These are phyloP conservation scores for Siphamia tubifer DNA, from an alignment of 2,113 vertebrate species.

Conservation along the genomic window DNA sequence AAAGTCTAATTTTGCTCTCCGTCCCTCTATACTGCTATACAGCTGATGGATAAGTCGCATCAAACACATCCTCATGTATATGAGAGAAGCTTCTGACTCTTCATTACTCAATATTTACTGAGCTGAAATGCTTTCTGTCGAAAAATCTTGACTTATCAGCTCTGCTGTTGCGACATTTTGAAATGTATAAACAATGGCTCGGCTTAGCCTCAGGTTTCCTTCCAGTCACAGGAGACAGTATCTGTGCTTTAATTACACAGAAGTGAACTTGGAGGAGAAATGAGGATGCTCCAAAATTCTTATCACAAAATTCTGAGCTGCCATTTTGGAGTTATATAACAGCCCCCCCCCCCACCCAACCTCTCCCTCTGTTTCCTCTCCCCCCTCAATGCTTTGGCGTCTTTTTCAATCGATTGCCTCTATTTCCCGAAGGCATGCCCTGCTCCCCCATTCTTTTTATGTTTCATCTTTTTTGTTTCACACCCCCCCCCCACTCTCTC, in stretches of 20 bases:
- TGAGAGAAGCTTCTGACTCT: constrained; percentile 2
- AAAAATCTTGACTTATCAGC: background rate
- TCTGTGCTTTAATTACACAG: constrained; percentile 36
- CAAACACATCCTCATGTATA: background rate
- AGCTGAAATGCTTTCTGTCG: background rate
- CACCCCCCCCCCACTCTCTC: background rate
- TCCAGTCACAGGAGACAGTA: constrained; percentile 5
- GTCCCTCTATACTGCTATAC: background rate
- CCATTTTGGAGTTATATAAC: constrained; percentile 65
- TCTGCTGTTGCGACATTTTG: constrained; percentile 6
- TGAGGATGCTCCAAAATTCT: constrained; percentile 19
- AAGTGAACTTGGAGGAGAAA: constrained; percentile 23
- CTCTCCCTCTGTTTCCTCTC: background rate
- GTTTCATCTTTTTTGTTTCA: constrained; percentile 47
- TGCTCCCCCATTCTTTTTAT: constrained; percentile 33
- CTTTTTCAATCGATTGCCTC: constrained; percentile 54
- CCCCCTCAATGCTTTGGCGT: constrained; percentile 25
- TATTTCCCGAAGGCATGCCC: constrained; percentile 40
- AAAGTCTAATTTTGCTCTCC: background rate
- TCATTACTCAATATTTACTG: constrained; percentile 1
- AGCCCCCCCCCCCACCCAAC: background rate
- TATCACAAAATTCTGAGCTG: constrained; percentile 19
- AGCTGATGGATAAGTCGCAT: background rate
- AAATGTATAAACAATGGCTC: background rate
- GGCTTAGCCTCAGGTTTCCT: constrained; percentile 7